Percentiles rank a stretch among this genome's conserved stretches.
Evolutionary conservation across 2,888 invertebrate species (phyloP).

Genomic region (Phaedon cochleariae): DNA sequence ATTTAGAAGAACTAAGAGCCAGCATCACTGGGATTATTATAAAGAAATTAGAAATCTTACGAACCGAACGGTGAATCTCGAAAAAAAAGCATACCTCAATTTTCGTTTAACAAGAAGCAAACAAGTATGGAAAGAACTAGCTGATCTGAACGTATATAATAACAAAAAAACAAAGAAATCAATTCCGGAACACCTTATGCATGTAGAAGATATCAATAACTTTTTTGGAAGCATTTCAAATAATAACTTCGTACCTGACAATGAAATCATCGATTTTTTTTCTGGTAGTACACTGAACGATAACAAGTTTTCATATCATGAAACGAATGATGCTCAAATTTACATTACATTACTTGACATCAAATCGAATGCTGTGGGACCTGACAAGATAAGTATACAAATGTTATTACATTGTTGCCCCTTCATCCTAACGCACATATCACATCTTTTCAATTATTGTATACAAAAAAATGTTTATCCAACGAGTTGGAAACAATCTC

Average conservation of each 20-base stretch:
- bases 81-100: neutral
- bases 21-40: neutral
- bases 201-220: neutral
- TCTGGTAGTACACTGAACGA: neutral
- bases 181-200: neutral
- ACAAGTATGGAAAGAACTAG: neutral
- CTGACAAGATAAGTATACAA: neutral
- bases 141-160: neutral
- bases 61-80: neutral
- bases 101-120: neutral
- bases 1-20: constrained; percentile 2
- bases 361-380: neutral
- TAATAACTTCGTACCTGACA: neutral
- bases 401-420: neutral
- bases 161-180: neutral
- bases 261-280: neutral
- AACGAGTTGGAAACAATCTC: neutral
- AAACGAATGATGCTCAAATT: neutral
- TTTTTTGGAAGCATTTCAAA: neutral
- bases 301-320: neutral
- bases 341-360: neutral
- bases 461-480: neutral
- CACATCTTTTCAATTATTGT: neutral
- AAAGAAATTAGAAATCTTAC: neutral
- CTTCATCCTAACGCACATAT: neutral